Conservation (phyloP, 2,797 vertebrate genomes). For the Anisognathus igniventris region DNA sequence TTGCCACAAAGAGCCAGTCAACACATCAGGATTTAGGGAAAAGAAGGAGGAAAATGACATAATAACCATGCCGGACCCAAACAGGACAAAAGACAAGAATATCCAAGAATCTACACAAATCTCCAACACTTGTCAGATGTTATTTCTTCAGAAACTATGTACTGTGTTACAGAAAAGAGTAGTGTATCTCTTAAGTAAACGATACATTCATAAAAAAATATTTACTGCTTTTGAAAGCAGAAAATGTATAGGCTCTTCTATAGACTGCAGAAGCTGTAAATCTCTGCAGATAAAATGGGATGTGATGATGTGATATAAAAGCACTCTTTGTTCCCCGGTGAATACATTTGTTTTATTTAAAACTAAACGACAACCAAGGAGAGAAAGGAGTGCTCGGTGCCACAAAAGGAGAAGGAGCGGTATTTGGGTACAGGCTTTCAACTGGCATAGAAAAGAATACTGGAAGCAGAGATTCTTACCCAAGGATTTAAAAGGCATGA, state of each 20-base stretch:
- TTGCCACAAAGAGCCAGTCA: not conserved
- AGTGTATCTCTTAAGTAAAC: conserved; percentile 48
- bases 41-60: not conserved
- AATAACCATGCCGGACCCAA: not conserved
- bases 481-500: not conserved
- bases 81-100: not conserved
- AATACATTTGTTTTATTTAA: conserved; percentile 67
- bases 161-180: not conserved
- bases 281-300: conserved; percentile 50
- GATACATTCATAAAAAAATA: conserved; percentile 2
- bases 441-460: not conserved
- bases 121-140: not conserved
- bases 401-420: conserved; percentile 15
- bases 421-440: conserved; percentile 30
- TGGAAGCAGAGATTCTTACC: conserved; percentile 7
- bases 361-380: conserved; percentile 23
- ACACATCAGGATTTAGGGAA: not conserved
- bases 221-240: conserved; percentile 21
- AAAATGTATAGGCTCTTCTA: conserved; percentile 40
- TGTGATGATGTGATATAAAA: conserved; percentile 50
- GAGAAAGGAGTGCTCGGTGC: not conserved
- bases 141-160: conserved; percentile 14
- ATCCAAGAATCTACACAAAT: not conserved
- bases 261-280: conserved; percentile 46
- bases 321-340: conserved; percentile 55